These are phyloP conservation scores for Syngnathus rostellatus DNA, from an alignment of 2,797 vertebrate species.

Conservation along the genomic window DNA sequence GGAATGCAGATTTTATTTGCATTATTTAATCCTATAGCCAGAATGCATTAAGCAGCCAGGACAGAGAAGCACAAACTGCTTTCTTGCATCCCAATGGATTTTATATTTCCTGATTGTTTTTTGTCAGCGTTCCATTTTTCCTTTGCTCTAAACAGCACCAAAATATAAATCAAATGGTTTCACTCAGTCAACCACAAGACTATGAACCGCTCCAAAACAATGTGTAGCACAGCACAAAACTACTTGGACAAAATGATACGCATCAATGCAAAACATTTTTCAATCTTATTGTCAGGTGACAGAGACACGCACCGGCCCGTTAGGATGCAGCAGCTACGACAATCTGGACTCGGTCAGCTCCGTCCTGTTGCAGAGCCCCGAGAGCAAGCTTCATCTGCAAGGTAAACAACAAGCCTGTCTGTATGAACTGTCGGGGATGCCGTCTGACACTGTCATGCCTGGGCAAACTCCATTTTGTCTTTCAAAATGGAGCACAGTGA, in stretches of 20 bases:
- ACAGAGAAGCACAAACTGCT: too few relatives aligned
- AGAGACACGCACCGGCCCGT: conserved; percentile 93
- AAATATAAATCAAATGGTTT: too few relatives aligned
- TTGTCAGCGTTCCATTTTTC: too few relatives aligned
- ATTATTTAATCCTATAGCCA: background rate
- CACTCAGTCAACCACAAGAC: background rate
- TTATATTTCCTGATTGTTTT: too few relatives aligned
- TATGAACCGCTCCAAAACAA: background rate
- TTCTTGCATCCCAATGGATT: too few relatives aligned
- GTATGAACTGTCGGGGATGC: conserved; percentile 14
- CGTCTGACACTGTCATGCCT: conserved; percentile 9
- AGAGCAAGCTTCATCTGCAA: conserved; percentile 98
- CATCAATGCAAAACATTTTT: background rate
- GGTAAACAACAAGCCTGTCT: conserved; percentile 68
- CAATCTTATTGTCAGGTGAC: conserved; percentile 79
- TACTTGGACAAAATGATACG: background rate
- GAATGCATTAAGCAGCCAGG: too few relatives aligned
- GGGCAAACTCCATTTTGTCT: conserved; percentile 21
- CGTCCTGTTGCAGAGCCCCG: conserved; percentile 96
- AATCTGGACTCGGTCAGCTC: conserved; percentile 99
- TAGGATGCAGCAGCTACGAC: conserved; percentile 99
- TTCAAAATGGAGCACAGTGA: background rate
- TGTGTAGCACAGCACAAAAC: background rate
- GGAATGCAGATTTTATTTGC: background rate
- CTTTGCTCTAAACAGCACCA: too few relatives aligned